Evolutionary conservation across 2,888 invertebrate genomes (phyloP).

Genomic region (Leucozona laternaria): DNA sequence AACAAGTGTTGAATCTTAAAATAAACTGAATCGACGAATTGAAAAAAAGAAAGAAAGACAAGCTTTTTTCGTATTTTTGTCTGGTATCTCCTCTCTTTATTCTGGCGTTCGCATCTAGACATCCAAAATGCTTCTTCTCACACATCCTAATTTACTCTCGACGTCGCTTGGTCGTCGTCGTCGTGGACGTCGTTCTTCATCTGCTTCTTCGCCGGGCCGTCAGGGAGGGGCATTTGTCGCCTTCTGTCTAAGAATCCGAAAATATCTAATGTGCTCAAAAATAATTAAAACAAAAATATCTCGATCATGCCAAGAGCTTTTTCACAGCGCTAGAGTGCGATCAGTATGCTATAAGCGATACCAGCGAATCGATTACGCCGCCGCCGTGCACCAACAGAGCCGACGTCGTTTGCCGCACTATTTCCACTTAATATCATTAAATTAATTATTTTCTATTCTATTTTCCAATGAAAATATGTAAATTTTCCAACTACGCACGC

Average conservation of each 20-base stretch:
- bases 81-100: not conserved
- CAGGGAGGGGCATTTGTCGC: conserved; percentile 54
- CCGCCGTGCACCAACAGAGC: conserved; percentile 71
- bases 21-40: conserved; percentile 36
- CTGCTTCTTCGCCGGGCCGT: conserved; percentile 13
- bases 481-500: conserved; percentile 31
- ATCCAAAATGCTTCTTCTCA: conserved; percentile 51
- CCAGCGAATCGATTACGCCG: conserved; percentile 71
- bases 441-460: conserved; percentile 31
- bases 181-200: not conserved
- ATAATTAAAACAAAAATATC: not conserved
- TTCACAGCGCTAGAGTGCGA: conserved; percentile 40
- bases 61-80: conserved; percentile 41
- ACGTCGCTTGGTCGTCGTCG: not conserved
- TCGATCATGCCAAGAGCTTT: conserved; percentile 63
- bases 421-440: conserved; percentile 44
- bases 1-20: conserved; percentile 61
- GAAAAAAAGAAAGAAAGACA: not conserved
- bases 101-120: not conserved
- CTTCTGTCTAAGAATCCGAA: conserved; percentile 69
- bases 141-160: conserved; percentile 65
- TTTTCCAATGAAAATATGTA: conserved; percentile 42
- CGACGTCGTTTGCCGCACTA: conserved; percentile 66
- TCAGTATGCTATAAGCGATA: conserved; percentile 73
- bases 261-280: conserved; percentile 69